Conservation (phyloP, 2,113 vertebrate genomes). For the Desmodus rotundus region DNA sequence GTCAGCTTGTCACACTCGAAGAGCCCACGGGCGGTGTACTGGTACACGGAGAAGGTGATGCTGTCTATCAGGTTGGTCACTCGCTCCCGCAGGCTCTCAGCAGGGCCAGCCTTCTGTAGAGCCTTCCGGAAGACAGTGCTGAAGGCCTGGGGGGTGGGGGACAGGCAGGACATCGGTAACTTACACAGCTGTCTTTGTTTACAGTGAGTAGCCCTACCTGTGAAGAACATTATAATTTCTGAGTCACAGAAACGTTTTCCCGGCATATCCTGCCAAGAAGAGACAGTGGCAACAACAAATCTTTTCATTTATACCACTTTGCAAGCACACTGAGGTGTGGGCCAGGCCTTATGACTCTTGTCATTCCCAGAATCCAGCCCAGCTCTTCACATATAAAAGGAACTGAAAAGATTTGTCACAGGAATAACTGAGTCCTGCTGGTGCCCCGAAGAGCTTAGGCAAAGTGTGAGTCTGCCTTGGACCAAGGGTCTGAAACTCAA, state of each 20-base stretch:
- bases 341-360: neutral
- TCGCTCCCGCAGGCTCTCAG: slow-evolving; percentile 82
- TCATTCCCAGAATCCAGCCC: neutral
- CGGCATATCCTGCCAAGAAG: neutral
- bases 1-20: slow-evolving; percentile 95
- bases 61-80: slow-evolving; percentile 91
- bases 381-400: neutral
- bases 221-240: neutral
- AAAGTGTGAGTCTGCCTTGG: neutral
- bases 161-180: neutral
- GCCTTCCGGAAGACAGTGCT: slow-evolving; percentile 93
- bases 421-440: neutral
- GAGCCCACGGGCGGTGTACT: slow-evolving; percentile 92
- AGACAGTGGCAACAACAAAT: neutral
- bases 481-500: neutral
- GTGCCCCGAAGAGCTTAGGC: neutral
- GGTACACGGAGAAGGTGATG: slow-evolving; percentile 92
- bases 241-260: neutral
- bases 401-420: neutral
- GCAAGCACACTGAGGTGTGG: no score
- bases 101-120: slow-evolving; percentile 83
- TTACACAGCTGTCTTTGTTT: neutral
- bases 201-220: neutral
- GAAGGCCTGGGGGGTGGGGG: slow-evolving; percentile 85
- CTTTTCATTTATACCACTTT: neutral